Conservation (phyloP, 2,797 vertebrate species). For the Chelon labrosus region DNA sequence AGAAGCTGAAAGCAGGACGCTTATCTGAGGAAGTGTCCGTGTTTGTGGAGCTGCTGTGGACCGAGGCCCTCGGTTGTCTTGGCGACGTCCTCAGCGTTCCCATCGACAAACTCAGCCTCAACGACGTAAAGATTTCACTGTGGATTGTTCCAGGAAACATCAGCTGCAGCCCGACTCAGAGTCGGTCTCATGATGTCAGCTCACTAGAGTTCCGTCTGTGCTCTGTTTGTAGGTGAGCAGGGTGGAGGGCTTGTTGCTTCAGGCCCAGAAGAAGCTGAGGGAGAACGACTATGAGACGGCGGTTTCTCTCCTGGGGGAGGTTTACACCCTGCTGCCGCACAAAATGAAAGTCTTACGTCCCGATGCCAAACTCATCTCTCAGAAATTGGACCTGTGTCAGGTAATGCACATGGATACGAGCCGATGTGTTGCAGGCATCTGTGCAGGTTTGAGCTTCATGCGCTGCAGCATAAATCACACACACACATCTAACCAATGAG, state of each 20-base stretch:
- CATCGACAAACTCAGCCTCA: constrained; percentile 84
- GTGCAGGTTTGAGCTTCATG: too few species aligned
- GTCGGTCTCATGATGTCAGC: constrained; percentile 2
- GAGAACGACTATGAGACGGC: constrained; percentile 4
- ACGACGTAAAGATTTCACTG: constrained; percentile 79
- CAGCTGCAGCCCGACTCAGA: too few species aligned
- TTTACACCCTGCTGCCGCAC: constrained; percentile 82
- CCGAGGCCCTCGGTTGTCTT: constrained; percentile 86
- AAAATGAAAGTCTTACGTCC: neutral
- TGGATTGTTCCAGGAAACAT: neutral
- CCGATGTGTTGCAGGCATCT: neutral
- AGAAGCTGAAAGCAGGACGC: too few species aligned
- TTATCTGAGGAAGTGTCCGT: constrained; percentile 84
- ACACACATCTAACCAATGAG: too few species aligned
- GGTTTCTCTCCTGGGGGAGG: constrained; percentile 68
- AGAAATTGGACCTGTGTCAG: constrained; percentile 87
- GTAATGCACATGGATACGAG: constrained; percentile 53
- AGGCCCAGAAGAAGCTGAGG: constrained; percentile 76
- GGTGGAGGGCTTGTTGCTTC: constrained; percentile 88
- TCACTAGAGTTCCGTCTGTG: too few species aligned
- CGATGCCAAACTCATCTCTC: constrained; percentile 76
- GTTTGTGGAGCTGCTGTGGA: constrained; percentile 90
- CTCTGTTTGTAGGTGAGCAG: constrained; percentile 84
- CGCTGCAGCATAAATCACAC: too few species aligned
- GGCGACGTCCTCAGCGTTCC: constrained; percentile 75